Percentiles rank a stretch among this genome's conserved stretches.
Evolutionary conservation across 2,888 invertebrate genomes (phyloP).

Genomic region (Lingula anatina): DNA sequence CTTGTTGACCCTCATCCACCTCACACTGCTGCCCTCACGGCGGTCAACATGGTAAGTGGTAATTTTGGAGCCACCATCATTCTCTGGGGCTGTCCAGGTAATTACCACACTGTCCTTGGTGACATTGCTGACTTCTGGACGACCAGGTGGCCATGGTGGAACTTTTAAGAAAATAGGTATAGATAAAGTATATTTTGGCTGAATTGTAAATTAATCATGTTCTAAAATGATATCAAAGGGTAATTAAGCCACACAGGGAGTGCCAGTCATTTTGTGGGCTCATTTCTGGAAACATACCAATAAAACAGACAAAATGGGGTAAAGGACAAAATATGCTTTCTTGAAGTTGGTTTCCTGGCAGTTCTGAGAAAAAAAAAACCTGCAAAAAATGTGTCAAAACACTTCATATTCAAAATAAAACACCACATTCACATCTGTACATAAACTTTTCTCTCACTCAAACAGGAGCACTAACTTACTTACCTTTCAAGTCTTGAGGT

Average conservation of each 20-base stretch:
- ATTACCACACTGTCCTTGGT: slow-evolving; percentile 61
- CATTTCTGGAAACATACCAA: no score
- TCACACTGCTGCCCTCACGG: slow-evolving; percentile 55
- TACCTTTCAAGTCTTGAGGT: no score
- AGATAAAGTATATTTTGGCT: no score
- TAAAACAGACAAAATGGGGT: not conserved
- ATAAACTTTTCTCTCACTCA: no score
- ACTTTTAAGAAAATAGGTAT: slow-evolving; percentile 21
- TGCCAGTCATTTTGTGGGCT: no score
- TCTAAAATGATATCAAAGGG: not conserved
- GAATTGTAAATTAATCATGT: no score
- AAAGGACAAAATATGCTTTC: not conserved
- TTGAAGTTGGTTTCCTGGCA: no score
- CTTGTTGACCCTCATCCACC: slow-evolving; percentile 27
- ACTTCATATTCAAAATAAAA: no score
- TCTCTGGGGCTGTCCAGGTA: slow-evolving; percentile 78
- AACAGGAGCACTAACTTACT: slow-evolving; percentile 14
- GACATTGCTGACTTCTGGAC: slow-evolving; percentile 30
- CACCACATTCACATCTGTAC: no score
- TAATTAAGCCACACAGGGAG: no score
- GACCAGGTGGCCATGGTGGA: slow-evolving; percentile 35
- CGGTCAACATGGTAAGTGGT: slow-evolving; percentile 52
- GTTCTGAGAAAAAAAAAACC: no score
- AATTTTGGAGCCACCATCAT: slow-evolving; percentile 69
- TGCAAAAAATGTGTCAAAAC: no score